Conservation (phyloP, 1,140 invertebrate species). For the Drosophila virilis region DNA sequence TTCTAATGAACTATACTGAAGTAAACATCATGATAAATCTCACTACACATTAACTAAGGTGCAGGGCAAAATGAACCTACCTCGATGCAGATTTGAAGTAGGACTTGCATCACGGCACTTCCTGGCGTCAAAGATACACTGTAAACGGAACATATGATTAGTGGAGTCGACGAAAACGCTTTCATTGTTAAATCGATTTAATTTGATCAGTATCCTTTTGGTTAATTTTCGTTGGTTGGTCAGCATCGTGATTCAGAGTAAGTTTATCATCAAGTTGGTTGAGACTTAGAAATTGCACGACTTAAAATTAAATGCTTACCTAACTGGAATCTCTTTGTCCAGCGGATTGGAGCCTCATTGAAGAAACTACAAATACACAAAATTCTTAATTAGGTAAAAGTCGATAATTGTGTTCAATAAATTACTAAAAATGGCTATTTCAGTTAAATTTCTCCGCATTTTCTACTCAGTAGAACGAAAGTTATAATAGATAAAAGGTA, state of each 20-base stretch:
- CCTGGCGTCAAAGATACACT: background rate
- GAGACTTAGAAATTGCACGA: background rate
- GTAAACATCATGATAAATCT: constrained; percentile 56
- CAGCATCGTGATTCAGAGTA: constrained; percentile 58
- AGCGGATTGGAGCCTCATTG: background rate
- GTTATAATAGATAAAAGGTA: constrained; percentile 71
- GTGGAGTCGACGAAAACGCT: too few relatives aligned
- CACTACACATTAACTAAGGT: background rate
- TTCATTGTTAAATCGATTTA: background rate
- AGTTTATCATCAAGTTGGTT: constrained; percentile 47
- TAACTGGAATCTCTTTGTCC: background rate
- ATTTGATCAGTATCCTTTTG: constrained; percentile 65
- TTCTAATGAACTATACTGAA: constrained; percentile 83
- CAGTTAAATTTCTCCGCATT: constrained; percentile 68
- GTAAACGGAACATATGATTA: background rate
- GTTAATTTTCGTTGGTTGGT: constrained; percentile 55
- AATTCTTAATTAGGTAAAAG: background rate
- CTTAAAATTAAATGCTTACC: constrained; percentile 3
- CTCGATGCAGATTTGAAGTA: background rate
- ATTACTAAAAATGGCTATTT: constrained; percentile 5
- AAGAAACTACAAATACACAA: constrained; percentile 9
- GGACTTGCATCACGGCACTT: too few relatives aligned
- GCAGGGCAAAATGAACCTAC: constrained; percentile 4
- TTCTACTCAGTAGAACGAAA: constrained; percentile 79
- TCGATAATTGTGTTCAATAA: background rate